A percentile compares a stretch with the other conserved stretches of the same genome.
phyloP scores from a whole-genome alignment of 2,113 vertebrate genomes.

The Monopterus albus region DNA sequence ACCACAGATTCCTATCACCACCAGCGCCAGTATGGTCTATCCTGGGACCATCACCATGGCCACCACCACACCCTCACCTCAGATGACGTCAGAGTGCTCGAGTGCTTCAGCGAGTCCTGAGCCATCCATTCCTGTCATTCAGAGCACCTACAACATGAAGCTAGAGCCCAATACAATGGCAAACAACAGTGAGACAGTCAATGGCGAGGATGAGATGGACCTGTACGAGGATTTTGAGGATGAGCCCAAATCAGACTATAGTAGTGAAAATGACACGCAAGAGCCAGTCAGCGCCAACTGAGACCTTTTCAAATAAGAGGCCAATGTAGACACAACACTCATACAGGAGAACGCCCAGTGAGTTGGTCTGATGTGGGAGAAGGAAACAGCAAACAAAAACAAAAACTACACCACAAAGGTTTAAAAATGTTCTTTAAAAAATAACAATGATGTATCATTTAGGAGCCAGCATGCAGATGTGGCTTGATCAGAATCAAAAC shows the following conservation, averaged over 20 bases:
- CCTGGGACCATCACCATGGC: constrained; percentile 97
- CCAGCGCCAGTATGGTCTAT: constrained; percentile 95
- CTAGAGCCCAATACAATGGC: constrained; percentile 88
- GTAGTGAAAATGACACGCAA: constrained; percentile 96
- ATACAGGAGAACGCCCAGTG: constrained; percentile 49
- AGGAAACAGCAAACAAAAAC: constrained; percentile 57
- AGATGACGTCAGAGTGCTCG: constrained; percentile 99
- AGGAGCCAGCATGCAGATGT: constrained; percentile 96
- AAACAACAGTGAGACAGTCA: constrained; percentile 88
- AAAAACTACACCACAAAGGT: constrained; percentile 59
- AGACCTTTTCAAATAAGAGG: constrained; percentile 59
- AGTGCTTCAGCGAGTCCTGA: constrained; percentile 97
- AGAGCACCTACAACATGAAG: constrained; percentile 98
- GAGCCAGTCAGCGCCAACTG: constrained; percentile 97
- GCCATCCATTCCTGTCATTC: constrained; percentile 97
- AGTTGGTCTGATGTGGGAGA: constrained; percentile 59
- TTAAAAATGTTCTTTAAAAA: constrained; percentile 41
- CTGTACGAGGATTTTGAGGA: constrained; percentile 99
- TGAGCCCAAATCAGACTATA: constrained; percentile 99
- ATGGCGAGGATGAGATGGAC: constrained; percentile 97
- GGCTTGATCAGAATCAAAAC: constrained; percentile 93
- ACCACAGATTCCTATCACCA: constrained; percentile 97
- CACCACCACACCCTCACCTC: constrained; percentile 95
- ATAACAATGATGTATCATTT: constrained; percentile 86
- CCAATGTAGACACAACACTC: constrained; percentile 45